A percentile compares a stretch with the other conserved stretches of the same genome.
These are phyloP conservation scores for Nowickia ferox DNA, from an alignment of 2,888 invertebrate species.

Conservation along the genomic window DNA sequence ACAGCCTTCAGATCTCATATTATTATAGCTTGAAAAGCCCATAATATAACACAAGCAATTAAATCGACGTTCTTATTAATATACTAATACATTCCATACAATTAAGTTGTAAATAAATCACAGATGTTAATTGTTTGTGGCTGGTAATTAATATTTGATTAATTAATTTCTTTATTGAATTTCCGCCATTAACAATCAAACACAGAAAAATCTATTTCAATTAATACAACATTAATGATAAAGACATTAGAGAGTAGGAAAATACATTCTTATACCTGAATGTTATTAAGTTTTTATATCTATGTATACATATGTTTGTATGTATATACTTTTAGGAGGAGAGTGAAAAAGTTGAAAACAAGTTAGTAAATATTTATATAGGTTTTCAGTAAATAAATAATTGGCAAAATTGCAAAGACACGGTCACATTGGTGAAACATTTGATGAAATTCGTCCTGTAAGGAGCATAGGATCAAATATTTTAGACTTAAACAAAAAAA, in stretches of 20 bases:
- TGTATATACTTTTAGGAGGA: neutral
- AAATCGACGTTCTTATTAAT: neutral
- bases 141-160: neutral
- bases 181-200: neutral
- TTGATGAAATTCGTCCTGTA: no score
- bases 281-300: no score
- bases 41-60: neutral
- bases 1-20: no score
- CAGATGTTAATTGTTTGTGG: neutral
- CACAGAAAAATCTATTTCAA: neutral
- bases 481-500: no score
- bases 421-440: no score
- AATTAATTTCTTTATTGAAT: neutral
- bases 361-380: neutral
- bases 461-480: no score
- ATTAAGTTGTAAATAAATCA: neutral
- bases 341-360: neutral
- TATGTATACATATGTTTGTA: no score
- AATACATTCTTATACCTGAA: no score
- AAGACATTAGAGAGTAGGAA: neutral
- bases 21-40: neutral
- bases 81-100: neutral
- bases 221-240: neutral
- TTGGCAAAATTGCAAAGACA: neutral
- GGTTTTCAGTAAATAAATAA: neutral